Percentiles rank a stretch among this genome's conserved stretches.
Conservation (phyloP, 2,113 vertebrate genomes). For the Onychostoma macrolepis region DNA sequence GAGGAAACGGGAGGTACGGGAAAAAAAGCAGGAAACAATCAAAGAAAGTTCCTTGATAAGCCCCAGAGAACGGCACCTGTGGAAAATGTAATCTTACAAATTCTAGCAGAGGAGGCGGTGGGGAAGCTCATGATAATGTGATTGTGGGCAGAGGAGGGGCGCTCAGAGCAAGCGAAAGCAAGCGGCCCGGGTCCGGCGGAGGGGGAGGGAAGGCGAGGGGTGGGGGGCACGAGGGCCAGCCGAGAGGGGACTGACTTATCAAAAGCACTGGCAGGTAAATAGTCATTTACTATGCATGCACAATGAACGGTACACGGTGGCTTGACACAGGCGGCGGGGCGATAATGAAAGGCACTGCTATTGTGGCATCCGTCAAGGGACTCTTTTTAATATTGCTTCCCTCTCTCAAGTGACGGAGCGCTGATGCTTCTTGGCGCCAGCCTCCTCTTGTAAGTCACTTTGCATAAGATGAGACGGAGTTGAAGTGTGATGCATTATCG, state of each 20-base stretch:
- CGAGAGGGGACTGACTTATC: constrained; percentile 82
- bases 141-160: constrained; percentile 73
- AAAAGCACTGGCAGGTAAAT: constrained; percentile 89
- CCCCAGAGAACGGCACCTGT: constrained; percentile 83
- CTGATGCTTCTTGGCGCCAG: constrained; percentile 82
- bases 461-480: constrained; percentile 83
- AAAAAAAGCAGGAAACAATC: constrained; percentile 62
- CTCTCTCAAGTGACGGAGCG: constrained; percentile 80
- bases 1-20: constrained; percentile 55
- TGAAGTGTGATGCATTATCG: constrained; percentile 84
- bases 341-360: constrained; percentile 87
- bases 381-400: constrained; percentile 77
- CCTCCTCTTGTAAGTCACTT: constrained; percentile 87
- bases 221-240: constrained; percentile 57
- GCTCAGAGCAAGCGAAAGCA: constrained; percentile 12
- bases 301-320: constrained; percentile 85
- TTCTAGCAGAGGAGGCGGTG: constrained; percentile 71
- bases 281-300: constrained; percentile 91
- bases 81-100: constrained; percentile 82
- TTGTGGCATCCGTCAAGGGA: constrained; percentile 81
- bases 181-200: constrained; percentile 40
- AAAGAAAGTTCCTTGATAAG: constrained; percentile 73
- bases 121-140: constrained; percentile 82
- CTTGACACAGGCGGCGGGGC: constrained; percentile 79
- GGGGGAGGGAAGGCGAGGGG: constrained; percentile 52